Percentiles rank a stretch among this genome's conserved stretches.
These are phyloP conservation scores for Coreoperca whiteheadi DNA, from an alignment of 2,113 vertebrate species.

Conservation along the genomic window DNA sequence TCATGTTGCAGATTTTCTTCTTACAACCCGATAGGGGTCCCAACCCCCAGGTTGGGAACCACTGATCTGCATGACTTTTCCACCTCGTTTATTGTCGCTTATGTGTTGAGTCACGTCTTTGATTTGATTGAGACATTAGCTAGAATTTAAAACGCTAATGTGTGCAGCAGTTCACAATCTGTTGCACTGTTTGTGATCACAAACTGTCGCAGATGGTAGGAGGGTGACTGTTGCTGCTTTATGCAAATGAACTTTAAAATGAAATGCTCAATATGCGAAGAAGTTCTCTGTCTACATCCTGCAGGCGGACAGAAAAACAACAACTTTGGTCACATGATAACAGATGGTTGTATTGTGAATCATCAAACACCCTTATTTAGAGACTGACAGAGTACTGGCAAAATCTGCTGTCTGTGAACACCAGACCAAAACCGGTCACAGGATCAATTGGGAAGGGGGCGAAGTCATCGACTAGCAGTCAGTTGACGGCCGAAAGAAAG, in stretches of 20 bases:
- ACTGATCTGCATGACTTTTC: neutral
- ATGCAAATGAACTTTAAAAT: conserved; percentile 53
- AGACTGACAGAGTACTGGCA: neutral
- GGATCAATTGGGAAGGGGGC: neutral
- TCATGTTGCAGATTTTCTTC: neutral
- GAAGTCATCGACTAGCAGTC: neutral
- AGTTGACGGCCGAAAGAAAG: neutral
- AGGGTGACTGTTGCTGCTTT: conserved; percentile 42
- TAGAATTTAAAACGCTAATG: conserved; percentile 18
- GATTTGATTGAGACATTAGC: conserved; percentile 26
- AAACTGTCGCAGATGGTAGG: conserved; percentile 45
- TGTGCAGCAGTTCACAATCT: conserved; percentile 42
- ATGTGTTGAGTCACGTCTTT: neutral
- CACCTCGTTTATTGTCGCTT: neutral
- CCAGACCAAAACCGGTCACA: neutral
- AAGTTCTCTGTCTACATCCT: conserved; percentile 1
- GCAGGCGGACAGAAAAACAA: conserved; percentile 19
- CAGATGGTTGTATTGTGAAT: conserved; percentile 38
- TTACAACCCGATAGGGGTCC: neutral
- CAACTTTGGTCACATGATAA: conserved; percentile 34
- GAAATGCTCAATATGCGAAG: conserved; percentile 3
- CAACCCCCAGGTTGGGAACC: neutral
- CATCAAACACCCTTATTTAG: neutral
- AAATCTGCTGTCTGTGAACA: neutral
- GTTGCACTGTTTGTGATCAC: conserved; percentile 36